phyloP scores from a whole-genome alignment of 2,888 invertebrate genomes.

The Tenthredo mesomela region DNA sequence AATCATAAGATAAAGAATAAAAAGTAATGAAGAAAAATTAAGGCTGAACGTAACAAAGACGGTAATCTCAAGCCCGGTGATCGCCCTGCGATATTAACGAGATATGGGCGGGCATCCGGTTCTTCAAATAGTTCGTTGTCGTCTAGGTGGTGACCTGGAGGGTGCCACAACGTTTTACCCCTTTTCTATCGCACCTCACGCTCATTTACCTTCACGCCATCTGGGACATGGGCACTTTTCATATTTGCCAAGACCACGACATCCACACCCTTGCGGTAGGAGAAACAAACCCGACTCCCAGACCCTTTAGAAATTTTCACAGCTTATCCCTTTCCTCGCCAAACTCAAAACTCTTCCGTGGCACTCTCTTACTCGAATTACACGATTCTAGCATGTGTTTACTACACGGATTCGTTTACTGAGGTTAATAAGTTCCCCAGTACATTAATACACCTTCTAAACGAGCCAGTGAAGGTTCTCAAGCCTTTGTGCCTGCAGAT shows the following conservation, averaged over 20 bases:
- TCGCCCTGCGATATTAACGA: neutral
- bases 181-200: conserved; percentile 70
- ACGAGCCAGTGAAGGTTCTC: neutral
- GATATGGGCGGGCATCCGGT: conserved; percentile 75
- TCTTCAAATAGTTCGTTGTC: conserved; percentile 75
- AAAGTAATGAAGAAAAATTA: neutral
- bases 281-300: neutral
- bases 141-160: conserved; percentile 72
- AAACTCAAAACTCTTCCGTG: conserved; percentile 50
- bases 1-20: neutral
- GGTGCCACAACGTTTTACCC: conserved; percentile 70
- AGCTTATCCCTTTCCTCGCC: conserved; percentile 52
- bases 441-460: neutral
- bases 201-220: conserved; percentile 69
- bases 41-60: neutral
- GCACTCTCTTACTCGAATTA: conserved; percentile 34
- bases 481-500: neutral
- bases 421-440: conserved; percentile 1
- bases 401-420: conserved; percentile 30
- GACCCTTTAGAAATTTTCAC: neutral
- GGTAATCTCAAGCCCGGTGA: neutral
- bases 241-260: conserved; percentile 73
- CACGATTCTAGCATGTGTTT: neutral
- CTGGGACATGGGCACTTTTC: conserved; percentile 72
- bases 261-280: conserved; percentile 74